Evolutionary conservation across 2,113 vertebrate species (phyloP), one percentile per base, ranked within the genome.

Genomic region (Pygoscelis antarcticus): DNA sequence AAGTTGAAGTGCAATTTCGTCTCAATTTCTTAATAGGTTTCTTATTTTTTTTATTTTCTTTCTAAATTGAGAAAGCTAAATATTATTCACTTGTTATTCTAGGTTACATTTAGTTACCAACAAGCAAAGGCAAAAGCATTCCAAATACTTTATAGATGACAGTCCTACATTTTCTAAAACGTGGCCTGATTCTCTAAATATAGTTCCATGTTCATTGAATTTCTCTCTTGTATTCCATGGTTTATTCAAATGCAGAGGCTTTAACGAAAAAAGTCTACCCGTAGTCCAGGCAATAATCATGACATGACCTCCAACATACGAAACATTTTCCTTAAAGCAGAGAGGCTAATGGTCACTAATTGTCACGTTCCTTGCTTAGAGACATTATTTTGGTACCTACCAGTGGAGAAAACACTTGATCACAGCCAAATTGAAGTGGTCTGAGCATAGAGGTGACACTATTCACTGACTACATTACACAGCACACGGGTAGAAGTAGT

Each of bases 71-170:
- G 32, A 90, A 89, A 74, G 32, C 12, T 58, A 91, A 91, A 25
- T 75, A 66, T 49, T 93, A 85, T 88, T 95, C 51, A 77, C 80
- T 95, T 77, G 7, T 94, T 95, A 93, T 93, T 97, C 87, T 95
- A 95, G 65, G 83, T 96, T 97, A 94, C 79, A 95, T 93, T 95
- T 95, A 94, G 44, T 34, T 80, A 88, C 8, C 5, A 69, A 80
- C 4, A 77, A 57, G 30, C 22, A 74, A 95, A 94, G 52, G 42
- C 30, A 96, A 97, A 97, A 97, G 49, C 72, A 90, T 52, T 93
- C 84, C 86, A 96, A 96, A 96, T 93, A 96, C 72, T 94, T 96
- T 83, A 86, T 51, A 96, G 52, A 95, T 85, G 34, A 94, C 51
- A 84, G 68, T 88, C 77, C 66, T 83, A 78, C 27, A 64, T 46